phyloP scores from a whole-genome alignment of 1,140 invertebrate genomes.

The Heliconius hewitsoni region DNA sequence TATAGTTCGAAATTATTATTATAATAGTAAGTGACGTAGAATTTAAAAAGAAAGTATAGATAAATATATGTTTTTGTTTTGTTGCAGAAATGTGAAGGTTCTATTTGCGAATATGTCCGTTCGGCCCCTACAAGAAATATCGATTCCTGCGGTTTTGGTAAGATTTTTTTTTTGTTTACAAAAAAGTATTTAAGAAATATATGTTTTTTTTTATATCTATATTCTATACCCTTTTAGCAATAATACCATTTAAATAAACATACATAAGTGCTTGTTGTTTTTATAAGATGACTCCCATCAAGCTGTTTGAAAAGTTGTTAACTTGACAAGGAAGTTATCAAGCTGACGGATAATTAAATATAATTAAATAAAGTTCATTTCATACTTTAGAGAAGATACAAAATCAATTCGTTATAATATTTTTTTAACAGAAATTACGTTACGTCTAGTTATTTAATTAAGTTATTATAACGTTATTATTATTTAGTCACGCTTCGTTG shows the following conservation, averaged over 20 bases:
- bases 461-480: background rate
- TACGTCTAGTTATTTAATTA: background rate
- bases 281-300: background rate
- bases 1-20: too few species aligned
- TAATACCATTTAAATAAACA: background rate
- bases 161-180: constrained; percentile 35
- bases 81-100: constrained; percentile 69
- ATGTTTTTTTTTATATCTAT: background rate
- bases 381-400: background rate
- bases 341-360: background rate
- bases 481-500: constrained; percentile 5
- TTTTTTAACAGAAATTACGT: constrained; percentile 3
- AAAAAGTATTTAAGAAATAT: background rate
- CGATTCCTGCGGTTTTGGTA: constrained; percentile 85
- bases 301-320: background rate
- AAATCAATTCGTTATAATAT: constrained; percentile 2
- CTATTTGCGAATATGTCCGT: constrained; percentile 88
- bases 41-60: too few species aligned
- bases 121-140: constrained; percentile 86
- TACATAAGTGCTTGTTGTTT: background rate
- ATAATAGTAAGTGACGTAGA: too few species aligned
- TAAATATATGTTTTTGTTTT: constrained; percentile 26
- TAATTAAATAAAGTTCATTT: constrained; percentile 1
- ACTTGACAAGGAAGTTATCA: constrained; percentile 9
- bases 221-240: background rate